Conservation (phyloP, 2,113 vertebrate species). For the Chaetodon auriga region DNA sequence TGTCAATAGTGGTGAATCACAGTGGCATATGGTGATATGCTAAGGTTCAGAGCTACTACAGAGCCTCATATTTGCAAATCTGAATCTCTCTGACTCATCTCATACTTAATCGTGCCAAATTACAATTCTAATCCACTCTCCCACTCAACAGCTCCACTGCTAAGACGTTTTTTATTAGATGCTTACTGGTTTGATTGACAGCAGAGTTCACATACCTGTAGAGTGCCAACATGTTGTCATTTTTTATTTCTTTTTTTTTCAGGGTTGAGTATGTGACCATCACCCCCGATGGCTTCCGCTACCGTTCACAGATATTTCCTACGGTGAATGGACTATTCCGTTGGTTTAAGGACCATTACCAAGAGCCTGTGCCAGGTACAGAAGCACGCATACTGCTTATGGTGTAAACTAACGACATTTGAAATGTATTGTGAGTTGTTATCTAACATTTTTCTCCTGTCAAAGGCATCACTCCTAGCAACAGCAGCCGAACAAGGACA, state of each 20-base stretch:
- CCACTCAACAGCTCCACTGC: background rate
- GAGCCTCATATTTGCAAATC: background rate
- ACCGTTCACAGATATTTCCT: slow-evolving; percentile 95
- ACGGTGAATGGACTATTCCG: slow-evolving; percentile 96
- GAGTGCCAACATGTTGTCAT: background rate
- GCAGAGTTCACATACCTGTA: background rate
- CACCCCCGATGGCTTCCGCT: slow-evolving; percentile 97
- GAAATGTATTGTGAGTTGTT: background rate
- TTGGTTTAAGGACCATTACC: slow-evolving; percentile 99
- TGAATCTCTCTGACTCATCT: background rate
- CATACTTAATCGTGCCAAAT: background rate
- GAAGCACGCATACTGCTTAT: background rate
- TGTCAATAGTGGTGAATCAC: background rate
- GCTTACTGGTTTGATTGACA: background rate
- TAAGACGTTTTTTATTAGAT: slow-evolving; percentile 1
- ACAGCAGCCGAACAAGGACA: slow-evolving; percentile 95
- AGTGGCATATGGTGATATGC: background rate
- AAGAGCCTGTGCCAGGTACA: slow-evolving; percentile 96
- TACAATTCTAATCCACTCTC: background rate
- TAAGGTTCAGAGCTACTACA: background rate
- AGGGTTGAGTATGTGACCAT: slow-evolving; percentile 98
- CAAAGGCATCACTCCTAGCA: slow-evolving; percentile 94
- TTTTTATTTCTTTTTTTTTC: background rate
- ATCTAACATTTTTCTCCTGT: background rate
- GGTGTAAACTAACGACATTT: background rate